phyloP scores from a whole-genome alignment of 2,797 vertebrate species.

The Spinibarbus caldwelli region DNA sequence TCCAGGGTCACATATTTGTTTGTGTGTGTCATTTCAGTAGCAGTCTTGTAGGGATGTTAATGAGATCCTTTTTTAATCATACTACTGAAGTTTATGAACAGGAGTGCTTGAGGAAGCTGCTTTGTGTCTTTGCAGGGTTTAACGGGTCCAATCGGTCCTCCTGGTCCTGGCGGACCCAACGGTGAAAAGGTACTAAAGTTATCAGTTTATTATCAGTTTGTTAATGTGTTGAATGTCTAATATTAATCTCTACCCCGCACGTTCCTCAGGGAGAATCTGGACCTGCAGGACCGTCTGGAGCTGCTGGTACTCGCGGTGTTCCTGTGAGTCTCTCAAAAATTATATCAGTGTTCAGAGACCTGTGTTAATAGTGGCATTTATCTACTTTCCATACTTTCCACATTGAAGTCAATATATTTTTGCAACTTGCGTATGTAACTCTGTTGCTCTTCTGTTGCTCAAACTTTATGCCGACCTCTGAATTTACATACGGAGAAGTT shows the following conservation, averaged over 20 bases:
- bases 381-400: not conserved
- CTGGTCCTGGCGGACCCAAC: conserved; percentile 89
- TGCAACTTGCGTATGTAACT: not conserved
- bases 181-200: conserved; percentile 87
- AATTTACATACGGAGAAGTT: not conserved
- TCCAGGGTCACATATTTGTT: no score
- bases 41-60: not conserved
- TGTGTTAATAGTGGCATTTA: not conserved
- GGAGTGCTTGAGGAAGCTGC: not conserved
- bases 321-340: conserved; percentile 82
- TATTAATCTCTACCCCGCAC: not conserved
- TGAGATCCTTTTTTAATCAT: not conserved
- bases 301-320: conserved; percentile 88
- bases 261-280: conserved; percentile 88
- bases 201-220: not conserved
- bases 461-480: not conserved
- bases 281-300: conserved; percentile 87
- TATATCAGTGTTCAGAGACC: not conserved
- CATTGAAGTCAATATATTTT: no score
- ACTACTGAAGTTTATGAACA: not conserved
- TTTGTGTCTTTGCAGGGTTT: conserved; percentile 81
- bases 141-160: conserved; percentile 93
- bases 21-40: not conserved
- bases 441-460: not conserved
- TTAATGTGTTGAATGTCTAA: not conserved